These are phyloP conservation scores for Dreissena polymorpha DNA, from an alignment of 1,140 invertebrate species.

Conservation along the genomic window DNA sequence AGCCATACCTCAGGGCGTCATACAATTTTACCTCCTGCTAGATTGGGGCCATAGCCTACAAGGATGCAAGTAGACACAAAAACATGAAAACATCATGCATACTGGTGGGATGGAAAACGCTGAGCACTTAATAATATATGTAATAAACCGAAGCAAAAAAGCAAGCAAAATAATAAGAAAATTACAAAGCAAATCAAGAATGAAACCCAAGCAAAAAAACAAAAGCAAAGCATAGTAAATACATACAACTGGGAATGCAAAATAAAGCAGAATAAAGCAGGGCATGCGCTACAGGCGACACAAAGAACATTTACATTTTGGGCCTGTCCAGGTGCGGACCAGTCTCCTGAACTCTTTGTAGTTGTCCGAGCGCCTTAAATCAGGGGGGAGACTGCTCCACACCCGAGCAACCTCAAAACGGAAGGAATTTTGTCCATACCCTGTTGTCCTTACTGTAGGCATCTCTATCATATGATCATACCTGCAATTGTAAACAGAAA, in stretches of 20 bases:
- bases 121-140: too few relatives aligned
- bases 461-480: conserved; percentile 5
- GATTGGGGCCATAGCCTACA: too few relatives aligned
- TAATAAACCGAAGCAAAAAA: too few relatives aligned
- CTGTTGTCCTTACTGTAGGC: conserved; percentile 9
- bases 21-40: too few relatives aligned
- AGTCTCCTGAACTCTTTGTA: conserved; percentile 15
- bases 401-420: conserved; percentile 23
- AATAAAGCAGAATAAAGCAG: background rate
- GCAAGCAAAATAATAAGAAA: too few relatives aligned
- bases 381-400: conserved; percentile 24
- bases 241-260: background rate
- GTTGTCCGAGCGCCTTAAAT: background rate
- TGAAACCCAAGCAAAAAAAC: background rate
- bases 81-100: too few relatives aligned
- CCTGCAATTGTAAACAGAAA: conserved; percentile 23
- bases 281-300: background rate
- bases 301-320: conserved; percentile 13
- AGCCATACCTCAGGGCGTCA: too few relatives aligned
- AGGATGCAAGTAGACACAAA: too few relatives aligned
- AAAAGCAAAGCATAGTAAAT: background rate
- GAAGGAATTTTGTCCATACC: conserved; percentile 21
- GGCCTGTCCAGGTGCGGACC: conserved; percentile 19
- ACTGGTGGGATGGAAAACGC: too few relatives aligned
- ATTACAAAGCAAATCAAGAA: too few relatives aligned